phyloP scores from a whole-genome alignment of 2,888 invertebrate species.

The Xestia sexstrigata region DNA sequence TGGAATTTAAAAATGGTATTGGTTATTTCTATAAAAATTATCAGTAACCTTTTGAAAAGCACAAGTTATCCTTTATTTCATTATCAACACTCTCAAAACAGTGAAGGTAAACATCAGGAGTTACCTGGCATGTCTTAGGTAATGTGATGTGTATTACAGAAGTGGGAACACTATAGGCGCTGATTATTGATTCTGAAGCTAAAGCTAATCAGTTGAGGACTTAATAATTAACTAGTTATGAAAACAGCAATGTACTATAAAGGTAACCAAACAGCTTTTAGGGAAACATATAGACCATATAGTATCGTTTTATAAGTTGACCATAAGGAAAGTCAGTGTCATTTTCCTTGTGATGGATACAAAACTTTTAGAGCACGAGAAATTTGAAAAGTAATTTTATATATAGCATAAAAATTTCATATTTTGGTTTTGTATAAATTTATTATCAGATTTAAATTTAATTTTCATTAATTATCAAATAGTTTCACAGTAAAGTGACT shows the following conservation, averaged over 20 bases:
- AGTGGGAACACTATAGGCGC: neutral
- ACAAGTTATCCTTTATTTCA: neutral
- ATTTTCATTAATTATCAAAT: neutral
- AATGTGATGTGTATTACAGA: neutral
- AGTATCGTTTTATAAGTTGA: slow-evolving; percentile 6
- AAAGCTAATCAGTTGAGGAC: neutral
- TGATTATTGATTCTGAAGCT: neutral
- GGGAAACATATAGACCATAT: too few species aligned
- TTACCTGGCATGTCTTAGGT: neutral
- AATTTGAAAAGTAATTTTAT: neutral
- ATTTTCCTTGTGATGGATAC: neutral
- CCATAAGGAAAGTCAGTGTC: neutral
- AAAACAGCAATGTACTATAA: neutral
- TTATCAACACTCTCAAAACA: neutral
- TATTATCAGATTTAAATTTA: neutral
- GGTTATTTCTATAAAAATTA: neutral
- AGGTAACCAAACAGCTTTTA: too few species aligned
- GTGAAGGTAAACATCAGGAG: neutral
- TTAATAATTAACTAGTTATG: neutral
- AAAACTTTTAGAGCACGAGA: too few species aligned
- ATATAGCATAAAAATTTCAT: neutral
- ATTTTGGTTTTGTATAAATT: neutral
- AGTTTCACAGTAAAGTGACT: neutral
- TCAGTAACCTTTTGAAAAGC: neutral
- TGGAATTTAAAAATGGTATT: slow-evolving; percentile 87